A percentile compares a stretch with the other conserved stretches of the same genome.
Evolutionary conservation across 2,113 vertebrate species (phyloP).

Genomic region (Podarcis raffonei): DNA sequence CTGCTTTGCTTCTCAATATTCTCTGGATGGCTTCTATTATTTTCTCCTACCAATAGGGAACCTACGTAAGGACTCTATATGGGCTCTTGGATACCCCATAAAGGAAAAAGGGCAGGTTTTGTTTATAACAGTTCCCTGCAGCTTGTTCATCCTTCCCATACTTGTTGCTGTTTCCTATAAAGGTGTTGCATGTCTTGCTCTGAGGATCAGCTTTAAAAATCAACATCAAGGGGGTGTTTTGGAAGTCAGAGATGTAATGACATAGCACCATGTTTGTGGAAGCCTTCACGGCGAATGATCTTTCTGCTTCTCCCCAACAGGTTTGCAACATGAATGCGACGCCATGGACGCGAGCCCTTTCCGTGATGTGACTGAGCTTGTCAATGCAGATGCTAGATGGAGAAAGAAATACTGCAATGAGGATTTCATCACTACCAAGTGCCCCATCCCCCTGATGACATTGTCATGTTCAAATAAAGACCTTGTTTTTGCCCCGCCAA

Average conservation of each 20-base stretch:
- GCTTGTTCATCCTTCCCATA: background rate
- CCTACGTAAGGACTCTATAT: too few relatives aligned
- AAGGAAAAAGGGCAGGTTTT: too few relatives aligned
- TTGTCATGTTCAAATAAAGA: background rate
- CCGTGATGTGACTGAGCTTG: background rate
- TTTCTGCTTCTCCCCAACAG: background rate
- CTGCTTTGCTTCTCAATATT: too few relatives aligned
- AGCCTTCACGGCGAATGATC: background rate
- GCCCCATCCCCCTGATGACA: background rate
- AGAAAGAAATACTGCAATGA: conserved; percentile 8
- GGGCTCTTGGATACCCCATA: too few relatives aligned
- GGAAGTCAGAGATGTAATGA: background rate
- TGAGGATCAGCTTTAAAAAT: background rate
- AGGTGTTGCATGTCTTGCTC: background rate
- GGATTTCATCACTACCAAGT: background rate
- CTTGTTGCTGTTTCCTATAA: background rate
- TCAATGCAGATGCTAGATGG: background rate
- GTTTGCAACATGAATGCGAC: background rate
- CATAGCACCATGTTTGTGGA: background rate
- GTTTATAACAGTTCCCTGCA: too few relatives aligned
- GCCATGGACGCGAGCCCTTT: background rate
- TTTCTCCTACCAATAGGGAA: too few relatives aligned
- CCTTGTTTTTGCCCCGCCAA: background rate
- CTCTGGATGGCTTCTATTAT: too few relatives aligned
- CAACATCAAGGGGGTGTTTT: background rate